Conservation (phyloP, 2,888 invertebrate genomes). For the Torymus texanus region DNA sequence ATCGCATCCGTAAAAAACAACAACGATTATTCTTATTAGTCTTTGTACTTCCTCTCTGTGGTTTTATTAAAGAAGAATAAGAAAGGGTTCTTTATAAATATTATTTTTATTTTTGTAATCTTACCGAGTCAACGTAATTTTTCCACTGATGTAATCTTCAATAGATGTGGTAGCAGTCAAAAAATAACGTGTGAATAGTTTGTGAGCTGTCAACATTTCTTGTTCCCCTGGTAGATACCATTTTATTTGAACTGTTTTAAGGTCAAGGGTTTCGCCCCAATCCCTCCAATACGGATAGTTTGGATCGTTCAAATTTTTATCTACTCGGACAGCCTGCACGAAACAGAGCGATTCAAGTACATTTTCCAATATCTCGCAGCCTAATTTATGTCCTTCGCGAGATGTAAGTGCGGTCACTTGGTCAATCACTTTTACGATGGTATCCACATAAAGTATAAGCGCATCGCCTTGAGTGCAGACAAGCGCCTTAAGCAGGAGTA, state of each 20-base stretch:
- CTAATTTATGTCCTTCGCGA: slow-evolving; percentile 79
- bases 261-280: slow-evolving; percentile 86
- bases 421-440: slow-evolving; percentile 81
- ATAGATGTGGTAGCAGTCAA: slow-evolving; percentile 80
- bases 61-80: too few relatives aligned
- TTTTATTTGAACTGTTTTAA: slow-evolving; percentile 81
- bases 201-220: slow-evolving; percentile 82
- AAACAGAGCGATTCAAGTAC: slow-evolving; percentile 79
- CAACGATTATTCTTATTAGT: slow-evolving; percentile 82
- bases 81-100: too few relatives aligned
- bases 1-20: slow-evolving; percentile 80
- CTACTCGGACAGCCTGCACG: slow-evolving; percentile 78
- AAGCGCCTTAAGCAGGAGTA: slow-evolving; percentile 84
- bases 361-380: slow-evolving; percentile 79
- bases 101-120: too few relatives aligned
- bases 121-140: slow-evolving; percentile 30
- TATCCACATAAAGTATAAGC: slow-evolving; percentile 81
- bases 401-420: slow-evolving; percentile 82
- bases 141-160: slow-evolving; percentile 74
- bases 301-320: slow-evolving; percentile 79
- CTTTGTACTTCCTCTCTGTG: slow-evolving; percentile 81
- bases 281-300: slow-evolving; percentile 84
- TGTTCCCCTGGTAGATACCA: slow-evolving; percentile 87
- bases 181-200: slow-evolving; percentile 81
- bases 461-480: slow-evolving; percentile 82